Percentiles rank a stretch among this genome's conserved stretches.
These are phyloP conservation scores for Salarias fasciatus DNA, from an alignment of 2,797 vertebrate species.

Conservation along the genomic window DNA sequence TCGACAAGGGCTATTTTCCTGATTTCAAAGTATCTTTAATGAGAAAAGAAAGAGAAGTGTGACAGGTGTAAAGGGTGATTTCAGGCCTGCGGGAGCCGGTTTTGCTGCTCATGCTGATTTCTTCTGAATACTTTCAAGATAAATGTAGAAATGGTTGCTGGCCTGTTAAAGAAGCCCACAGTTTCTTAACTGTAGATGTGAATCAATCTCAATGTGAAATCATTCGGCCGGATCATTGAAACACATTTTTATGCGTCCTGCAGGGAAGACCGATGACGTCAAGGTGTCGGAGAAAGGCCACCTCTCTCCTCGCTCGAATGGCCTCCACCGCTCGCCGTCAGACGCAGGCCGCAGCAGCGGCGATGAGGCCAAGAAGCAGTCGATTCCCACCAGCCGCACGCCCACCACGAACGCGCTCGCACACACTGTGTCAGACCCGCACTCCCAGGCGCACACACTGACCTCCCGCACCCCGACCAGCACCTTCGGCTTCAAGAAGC, in stretches of 20 bases:
- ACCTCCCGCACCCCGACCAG: constrained; percentile 74
- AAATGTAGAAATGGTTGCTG: too few relatives aligned
- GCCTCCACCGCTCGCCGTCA: constrained; percentile 92
- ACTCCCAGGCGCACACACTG: constrained; percentile 52
- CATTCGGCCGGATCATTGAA: neutral
- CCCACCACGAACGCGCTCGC: constrained; percentile 41
- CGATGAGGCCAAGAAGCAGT: constrained; percentile 89
- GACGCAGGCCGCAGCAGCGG: constrained; percentile 93
- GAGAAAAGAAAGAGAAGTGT: too few relatives aligned
- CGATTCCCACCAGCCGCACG: constrained; percentile 56
- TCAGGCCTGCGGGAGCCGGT: too few relatives aligned
- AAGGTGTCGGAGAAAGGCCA: constrained; percentile 97
- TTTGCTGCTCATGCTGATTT: too few relatives aligned
- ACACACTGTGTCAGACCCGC: constrained; percentile 63
- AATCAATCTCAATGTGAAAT: too few relatives aligned
- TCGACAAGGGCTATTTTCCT: too few relatives aligned
- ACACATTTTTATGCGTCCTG: constrained; percentile 8
- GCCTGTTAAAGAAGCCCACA: too few relatives aligned
- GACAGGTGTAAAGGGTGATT: too few relatives aligned
- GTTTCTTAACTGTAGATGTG: too few relatives aligned
- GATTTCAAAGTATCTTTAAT: too few relatives aligned
- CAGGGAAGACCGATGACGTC: constrained; percentile 96
- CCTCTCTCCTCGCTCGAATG: constrained; percentile 88
- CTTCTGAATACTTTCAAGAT: too few relatives aligned
- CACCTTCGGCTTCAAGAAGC: constrained; percentile 85